Conservation (phyloP, 2,113 vertebrate species). For the Solea solea region DNA sequence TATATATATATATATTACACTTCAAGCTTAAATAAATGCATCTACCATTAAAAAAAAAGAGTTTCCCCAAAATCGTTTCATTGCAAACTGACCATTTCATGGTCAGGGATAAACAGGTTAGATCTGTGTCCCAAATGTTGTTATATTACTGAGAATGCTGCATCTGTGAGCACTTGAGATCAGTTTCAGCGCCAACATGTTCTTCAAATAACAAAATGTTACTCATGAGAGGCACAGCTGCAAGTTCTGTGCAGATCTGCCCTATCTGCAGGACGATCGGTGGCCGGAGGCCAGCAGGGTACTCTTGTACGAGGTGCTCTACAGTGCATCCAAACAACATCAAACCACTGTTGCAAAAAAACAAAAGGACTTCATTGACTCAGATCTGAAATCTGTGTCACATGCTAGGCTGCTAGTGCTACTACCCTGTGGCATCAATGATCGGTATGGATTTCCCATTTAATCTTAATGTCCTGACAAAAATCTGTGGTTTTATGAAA, state of each 20-base stretch:
- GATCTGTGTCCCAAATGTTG: background rate
- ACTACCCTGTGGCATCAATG: background rate
- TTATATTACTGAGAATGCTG: background rate
- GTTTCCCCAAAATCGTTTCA: background rate
- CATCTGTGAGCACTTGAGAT: conserved; percentile 33
- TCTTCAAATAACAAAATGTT: conserved; percentile 28
- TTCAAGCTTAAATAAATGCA: background rate
- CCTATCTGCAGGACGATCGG: conserved; percentile 21
- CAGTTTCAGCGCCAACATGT: conserved; percentile 12
- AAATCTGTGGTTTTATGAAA: background rate
- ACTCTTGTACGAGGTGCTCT: conserved; percentile 12
- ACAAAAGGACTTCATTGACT: background rate
- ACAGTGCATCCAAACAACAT: conserved; percentile 31
- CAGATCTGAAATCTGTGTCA: conserved; percentile 12
- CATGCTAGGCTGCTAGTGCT: background rate
- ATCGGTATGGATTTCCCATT: conserved; percentile 23
- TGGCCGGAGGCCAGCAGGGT: conserved; percentile 21
- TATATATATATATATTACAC: too few relatives aligned
- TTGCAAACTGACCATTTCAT: background rate
- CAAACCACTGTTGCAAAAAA: conserved; percentile 1
- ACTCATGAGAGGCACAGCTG: conserved; percentile 31
- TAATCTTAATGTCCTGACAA: background rate
- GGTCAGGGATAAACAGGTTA: conserved; percentile 13
- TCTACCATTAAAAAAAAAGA: background rate
- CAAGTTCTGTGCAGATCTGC: conserved; percentile 13